These are phyloP conservation scores for Bursaphelenchus mucronatus DNA, from an alignment of 1,140 invertebrate species.

Conservation along the genomic window DNA sequence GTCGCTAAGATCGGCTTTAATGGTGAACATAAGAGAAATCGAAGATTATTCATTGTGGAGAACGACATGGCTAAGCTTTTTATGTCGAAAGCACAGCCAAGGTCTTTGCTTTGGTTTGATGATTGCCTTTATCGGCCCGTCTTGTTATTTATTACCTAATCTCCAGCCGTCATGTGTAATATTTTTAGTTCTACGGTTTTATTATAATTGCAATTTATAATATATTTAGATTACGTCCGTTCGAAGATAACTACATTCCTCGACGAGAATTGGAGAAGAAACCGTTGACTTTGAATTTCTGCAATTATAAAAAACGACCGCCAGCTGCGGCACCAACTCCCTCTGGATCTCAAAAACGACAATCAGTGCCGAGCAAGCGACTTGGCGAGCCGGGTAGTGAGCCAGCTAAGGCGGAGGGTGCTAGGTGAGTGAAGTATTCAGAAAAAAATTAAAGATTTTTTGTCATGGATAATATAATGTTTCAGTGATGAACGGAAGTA, in stretches of 20 bases:
- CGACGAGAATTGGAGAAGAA: background rate
- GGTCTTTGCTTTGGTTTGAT: too few species aligned
- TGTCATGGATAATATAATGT: background rate
- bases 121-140: too few species aligned
- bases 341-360: background rate
- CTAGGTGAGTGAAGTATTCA: background rate
- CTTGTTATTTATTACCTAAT: too few species aligned
- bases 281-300: slow-evolving; percentile 7
- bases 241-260: background rate
- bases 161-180: too few species aligned
- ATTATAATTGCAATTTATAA: too few species aligned
- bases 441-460: background rate
- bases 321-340: background rate
- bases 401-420: background rate
- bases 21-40: too few species aligned
- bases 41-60: too few species aligned
- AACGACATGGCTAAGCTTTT: too few species aligned
- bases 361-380: background rate
- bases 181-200: too few species aligned
- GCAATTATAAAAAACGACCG: slow-evolving; percentile 13
- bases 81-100: too few species aligned
- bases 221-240: slow-evolving; percentile 6
- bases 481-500: slow-evolving; percentile 18
- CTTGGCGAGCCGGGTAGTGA: too few species aligned
- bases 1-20: too few species aligned